Conservation (phyloP, 2,113 vertebrate genomes). For the Labrus mixtus region DNA sequence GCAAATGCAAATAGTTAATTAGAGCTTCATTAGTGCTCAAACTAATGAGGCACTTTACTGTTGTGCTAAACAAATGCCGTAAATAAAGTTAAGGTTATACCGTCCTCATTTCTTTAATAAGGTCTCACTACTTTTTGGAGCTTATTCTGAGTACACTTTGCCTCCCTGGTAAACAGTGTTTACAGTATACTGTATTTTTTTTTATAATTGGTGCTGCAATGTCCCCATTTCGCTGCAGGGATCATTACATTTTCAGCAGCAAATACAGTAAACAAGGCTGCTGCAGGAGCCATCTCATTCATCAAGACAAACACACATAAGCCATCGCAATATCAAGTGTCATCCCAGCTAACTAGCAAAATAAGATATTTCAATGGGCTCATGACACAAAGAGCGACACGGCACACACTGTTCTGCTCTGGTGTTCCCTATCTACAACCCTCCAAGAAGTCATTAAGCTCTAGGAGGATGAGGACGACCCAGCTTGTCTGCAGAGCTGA, state of each 20-base stretch:
- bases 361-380: constrained; percentile 41
- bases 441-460: constrained; percentile 66
- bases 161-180: constrained; percentile 23
- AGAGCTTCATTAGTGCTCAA: constrained; percentile 35
- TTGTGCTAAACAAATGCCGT: constrained; percentile 25
- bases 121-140: constrained; percentile 23
- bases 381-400: constrained; percentile 20
- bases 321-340: constrained; percentile 44
- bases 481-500: constrained; percentile 57
- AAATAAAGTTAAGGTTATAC: constrained; percentile 31
- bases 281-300: constrained; percentile 27
- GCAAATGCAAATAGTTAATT: constrained; percentile 36
- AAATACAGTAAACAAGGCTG: constrained; percentile 66
- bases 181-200: constrained; percentile 41
- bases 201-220: constrained; percentile 57
- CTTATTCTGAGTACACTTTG: constrained; percentile 32
- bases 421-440: constrained; percentile 27
- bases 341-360: constrained; percentile 39
- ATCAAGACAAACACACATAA: constrained; percentile 45
- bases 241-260: constrained; percentile 68
- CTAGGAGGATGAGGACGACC: constrained; percentile 64
- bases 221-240: constrained; percentile 58
- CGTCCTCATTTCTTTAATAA: constrained; percentile 28
- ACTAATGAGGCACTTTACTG: constrained; percentile 51
- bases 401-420: constrained; percentile 32